Base-by-base conservation (phyloP, 2,797 vertebrate genomes). In the Anguilla anguilla region DNA sequence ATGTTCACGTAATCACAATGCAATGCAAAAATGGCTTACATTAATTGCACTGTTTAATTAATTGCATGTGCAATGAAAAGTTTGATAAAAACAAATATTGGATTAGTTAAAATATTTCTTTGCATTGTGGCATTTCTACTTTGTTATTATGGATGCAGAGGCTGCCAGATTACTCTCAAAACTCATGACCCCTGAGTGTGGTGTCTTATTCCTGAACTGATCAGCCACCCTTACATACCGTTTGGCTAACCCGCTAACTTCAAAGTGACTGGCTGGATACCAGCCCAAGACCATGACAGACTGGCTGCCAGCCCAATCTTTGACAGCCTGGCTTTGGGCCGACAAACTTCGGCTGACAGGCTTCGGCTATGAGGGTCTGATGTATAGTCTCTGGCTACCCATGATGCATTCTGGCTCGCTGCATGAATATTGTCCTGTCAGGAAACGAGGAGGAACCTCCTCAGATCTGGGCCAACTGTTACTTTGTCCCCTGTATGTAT, bases 191-290 rank as follows among this genome's bases (percentile, higher is more conserved):
- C 94, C 94, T 95, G 94, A 94, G 94, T 90, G 91, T 90, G 91
- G 94, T 96, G 93, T 95, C 94, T 93, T 96, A 95, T 97, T 97
- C 96, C 95, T 93, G 95, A 97, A 95, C 95, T 93, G 94, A 96
- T 95, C 94, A 96, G 96, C 97, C 97, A 97, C 96, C 96, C 97
- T 97, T 94, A 89, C 94, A 96, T 97, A 96, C 96, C 96, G 97
- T 97, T 97, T 97, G 96, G 97, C 96, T 96, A 96, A 97, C 96
- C 94, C 96, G 94, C 96, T 95, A 94, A 97, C 97, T 97, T 98
- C 97, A 98, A 97, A 97, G 97, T 97, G 96, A 96, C 97, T 96
- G 96, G 94, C 97, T 98, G 98, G 98, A 97, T 94, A 93, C 90
- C 89, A 94, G 97, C 98, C 97, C 93, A 95, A 96, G 95, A 94